Percentiles rank a stretch among this genome's conserved stretches.
These are phyloP conservation scores for Heliothis virescens DNA, from an alignment of 1,140 invertebrate genomes.

Conservation along the genomic window DNA sequence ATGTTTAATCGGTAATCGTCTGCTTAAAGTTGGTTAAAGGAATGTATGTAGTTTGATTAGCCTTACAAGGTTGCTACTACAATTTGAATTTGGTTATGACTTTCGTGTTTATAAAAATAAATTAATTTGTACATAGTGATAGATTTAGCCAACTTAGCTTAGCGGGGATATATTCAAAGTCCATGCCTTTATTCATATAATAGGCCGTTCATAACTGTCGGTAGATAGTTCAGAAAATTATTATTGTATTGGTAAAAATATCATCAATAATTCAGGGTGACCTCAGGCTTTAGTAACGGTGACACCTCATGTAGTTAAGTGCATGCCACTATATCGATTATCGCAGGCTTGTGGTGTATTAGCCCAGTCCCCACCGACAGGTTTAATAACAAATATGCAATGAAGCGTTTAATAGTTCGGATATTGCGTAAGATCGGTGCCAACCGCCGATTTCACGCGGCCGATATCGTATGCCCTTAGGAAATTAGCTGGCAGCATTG, in stretches of 20 bases:
- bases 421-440: slow-evolving; percentile 34
- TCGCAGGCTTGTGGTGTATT: background rate
- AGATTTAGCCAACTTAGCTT: no score
- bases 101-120: no score
- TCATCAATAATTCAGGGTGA: background rate
- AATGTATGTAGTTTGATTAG: no score
- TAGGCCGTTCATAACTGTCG: no score
- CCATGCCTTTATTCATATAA: no score
- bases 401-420: slow-evolving; percentile 15
- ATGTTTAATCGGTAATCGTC: no score
- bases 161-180: no score
- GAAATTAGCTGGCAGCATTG: slow-evolving; percentile 5
- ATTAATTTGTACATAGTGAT: no score
- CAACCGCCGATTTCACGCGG: slow-evolving; percentile 18
- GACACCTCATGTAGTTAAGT: background rate
- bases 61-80: no score
- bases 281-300: background rate
- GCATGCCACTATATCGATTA: slow-evolving; percentile 7
- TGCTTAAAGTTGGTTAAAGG: no score
- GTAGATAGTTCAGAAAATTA: no score
- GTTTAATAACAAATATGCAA: slow-evolving; percentile 32
- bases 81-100: no score
- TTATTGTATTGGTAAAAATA: background rate
- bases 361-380: background rate
- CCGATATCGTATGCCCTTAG: background rate